Evolutionary conservation across 2,113 vertebrate genomes (phyloP), one percentile per base, ranked within the genome.

Genomic region (Brienomyrus brachyistius): DNA sequence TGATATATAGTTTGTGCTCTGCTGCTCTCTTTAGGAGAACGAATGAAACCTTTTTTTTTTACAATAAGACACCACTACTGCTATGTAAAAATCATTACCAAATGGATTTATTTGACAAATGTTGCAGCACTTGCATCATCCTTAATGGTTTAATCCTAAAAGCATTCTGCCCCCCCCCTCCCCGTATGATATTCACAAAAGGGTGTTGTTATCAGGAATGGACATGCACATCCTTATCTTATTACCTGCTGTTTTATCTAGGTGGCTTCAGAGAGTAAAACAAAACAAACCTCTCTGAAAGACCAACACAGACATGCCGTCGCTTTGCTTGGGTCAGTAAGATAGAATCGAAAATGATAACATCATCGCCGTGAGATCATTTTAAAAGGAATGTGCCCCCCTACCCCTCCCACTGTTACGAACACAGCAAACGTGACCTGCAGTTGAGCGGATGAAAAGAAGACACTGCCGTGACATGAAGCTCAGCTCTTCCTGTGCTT

Each of bases 211-310:
- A 92, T 92, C 95, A 94, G 88, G 95, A 90, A 85, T 56, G 89
- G 94, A 93, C 96, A 91, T 88, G 95, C 88, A 88, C 21, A 52
- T 88, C 90, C 94, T 94, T 95, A 94, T 95, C 93, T 94, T 80
- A 86, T 62, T 66, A 54, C 70, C 35, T 88, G 48, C n/a, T 17
- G 62, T 27, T 52, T 77, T 85, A 80, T 43, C 27, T 80, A 77
- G 87, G 48, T n/a, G 77, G 86, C 77, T 87, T 89, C 82, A 90
- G 48, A 56, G 77, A 77, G 80, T 89, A 89, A 59, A 66, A 66
- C 31, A 51, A 89, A 52, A 82, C 93, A 94, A 93, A 92, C 92
- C 91, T 92, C 88, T 23, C 50, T 91, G 4, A 51, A 91, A 94
- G 90, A 95, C 82, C 52, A 89, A 89, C 51, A 85, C 94, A 95